Base-by-base conservation (phyloP, 1,140 invertebrate genomes). In the Gryllus bimaculatus region DNA sequence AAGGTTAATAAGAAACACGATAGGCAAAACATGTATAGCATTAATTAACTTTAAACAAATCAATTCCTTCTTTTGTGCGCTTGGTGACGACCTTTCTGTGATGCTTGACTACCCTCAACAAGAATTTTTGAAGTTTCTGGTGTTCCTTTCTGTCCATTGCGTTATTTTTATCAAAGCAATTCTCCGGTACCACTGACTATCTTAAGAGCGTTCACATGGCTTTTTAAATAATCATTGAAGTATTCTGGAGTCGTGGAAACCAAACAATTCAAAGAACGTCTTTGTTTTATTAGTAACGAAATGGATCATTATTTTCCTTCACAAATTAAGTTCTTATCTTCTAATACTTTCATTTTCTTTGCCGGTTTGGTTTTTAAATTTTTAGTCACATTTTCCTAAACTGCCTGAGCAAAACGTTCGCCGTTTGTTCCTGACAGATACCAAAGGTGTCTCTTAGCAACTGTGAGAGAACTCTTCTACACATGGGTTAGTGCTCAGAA, bases 11-110 rank as follows among this genome's bases (percentile, higher is more conserved):
- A 7, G 75, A 13, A 75, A 7, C 7, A 75, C 7, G n/a, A 75
- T 47, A 75, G 7, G 3, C 75, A 75, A 39, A 75, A 75, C 75
- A 75, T 75, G 75, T 75, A 2, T 75, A 6, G 8, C 7, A 78
- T 78, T 78, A 66, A 78, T 79, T 8, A 74, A 79, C 8, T 79
- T 79, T 79, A 8, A 74, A 79, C 1, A 47, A 79, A 21, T 73
- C 54, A 12, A 49, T 78, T 18, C 48, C 77, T 78, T 48, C 78
- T 75, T 79, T 79, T 75, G 73, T 79, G 76, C 78, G 8, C 78
- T 48, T 75, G 78, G 20, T 79, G 73, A 79, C 74, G 78, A 79
- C 54, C 75, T 79, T 79, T 79, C 78, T 75, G 66, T 79, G 66
- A 75, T 79, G 78, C 39, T 79, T 66, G 21, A 5, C 66, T 48